These are phyloP conservation scores for Lithosia quadra DNA, from an alignment of 2,888 invertebrate genomes.

Conservation along the genomic window DNA sequence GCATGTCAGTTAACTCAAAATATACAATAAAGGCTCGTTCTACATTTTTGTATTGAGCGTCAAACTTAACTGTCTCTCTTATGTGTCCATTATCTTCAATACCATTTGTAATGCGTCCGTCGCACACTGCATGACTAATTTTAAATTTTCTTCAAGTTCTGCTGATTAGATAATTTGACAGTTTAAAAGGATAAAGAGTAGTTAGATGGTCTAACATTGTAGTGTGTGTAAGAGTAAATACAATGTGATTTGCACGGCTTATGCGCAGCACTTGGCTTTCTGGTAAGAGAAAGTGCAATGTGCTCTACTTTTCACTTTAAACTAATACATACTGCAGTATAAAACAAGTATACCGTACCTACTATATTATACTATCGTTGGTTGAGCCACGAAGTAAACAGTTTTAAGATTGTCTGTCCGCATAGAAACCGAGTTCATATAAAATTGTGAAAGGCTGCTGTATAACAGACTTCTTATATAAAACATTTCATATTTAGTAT, in stretches of 20 bases:
- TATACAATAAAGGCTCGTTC: slow-evolving; percentile 40
- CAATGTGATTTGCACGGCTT: slow-evolving; percentile 71
- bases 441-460: slow-evolving; percentile 24
- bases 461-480: slow-evolving; percentile 20
- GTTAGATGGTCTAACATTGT: slow-evolving; percentile 55
- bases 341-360: slow-evolving; percentile 43
- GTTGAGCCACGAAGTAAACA: slow-evolving; percentile 29
- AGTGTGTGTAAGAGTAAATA: slow-evolving; percentile 50
- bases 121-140: slow-evolving; percentile 52
- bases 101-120: slow-evolving; percentile 42
- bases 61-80: slow-evolving; percentile 33
- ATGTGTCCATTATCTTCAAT: slow-evolving; percentile 42
- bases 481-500: slow-evolving; percentile 1
- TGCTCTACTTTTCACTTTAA: slow-evolving; percentile 80
- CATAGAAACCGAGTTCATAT: slow-evolving; percentile 26
- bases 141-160: slow-evolving; percentile 50
- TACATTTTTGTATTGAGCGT: slow-evolving; percentile 46
- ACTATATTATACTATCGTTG: slow-evolving; percentile 28
- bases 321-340: slow-evolving; percentile 62
- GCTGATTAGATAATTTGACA: slow-evolving; percentile 56
- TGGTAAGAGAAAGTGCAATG: slow-evolving; percentile 79
- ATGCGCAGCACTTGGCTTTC: slow-evolving; percentile 70
- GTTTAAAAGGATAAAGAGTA: slow-evolving; percentile 56
- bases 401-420: slow-evolving; percentile 31
- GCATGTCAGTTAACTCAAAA: slow-evolving; percentile 51